Conservation (phyloP, 2,113 vertebrate species). For the Alosa alosa region DNA sequence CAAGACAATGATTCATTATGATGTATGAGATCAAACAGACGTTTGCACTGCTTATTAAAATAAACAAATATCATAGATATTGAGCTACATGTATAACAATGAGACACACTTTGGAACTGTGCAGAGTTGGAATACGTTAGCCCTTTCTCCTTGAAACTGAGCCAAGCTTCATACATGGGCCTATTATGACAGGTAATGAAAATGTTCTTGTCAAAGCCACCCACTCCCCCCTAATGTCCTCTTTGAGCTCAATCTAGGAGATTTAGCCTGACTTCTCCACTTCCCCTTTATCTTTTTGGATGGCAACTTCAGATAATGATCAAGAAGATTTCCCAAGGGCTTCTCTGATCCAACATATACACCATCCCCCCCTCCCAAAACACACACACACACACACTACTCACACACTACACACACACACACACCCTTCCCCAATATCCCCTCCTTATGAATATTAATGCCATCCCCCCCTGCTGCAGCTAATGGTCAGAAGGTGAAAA, state of each 20-base stretch:
- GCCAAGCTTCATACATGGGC: neutral
- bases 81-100: neutral
- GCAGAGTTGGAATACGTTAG: neutral
- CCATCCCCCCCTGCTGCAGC: slow-evolving; percentile 59
- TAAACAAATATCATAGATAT: neutral
- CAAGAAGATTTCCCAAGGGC: slow-evolving; percentile 39
- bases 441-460: slow-evolving; percentile 72
- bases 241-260: neutral
- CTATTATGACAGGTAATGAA: slow-evolving; percentile 9
- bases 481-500: slow-evolving; percentile 68
- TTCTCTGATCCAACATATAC: slow-evolving; percentile 22
- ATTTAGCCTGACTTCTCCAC: neutral
- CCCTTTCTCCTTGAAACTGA: neutral
- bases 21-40: neutral
- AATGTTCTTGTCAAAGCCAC: slow-evolving; percentile 11
- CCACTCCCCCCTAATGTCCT: neutral
- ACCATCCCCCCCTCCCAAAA: neutral
- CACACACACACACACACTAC: no score
- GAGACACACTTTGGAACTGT: neutral
- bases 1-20: neutral
- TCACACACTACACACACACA: neutral
- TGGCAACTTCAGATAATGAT: slow-evolving; percentile 42
- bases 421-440: slow-evolving; percentile 10
- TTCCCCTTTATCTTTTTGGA: slow-evolving; percentile 7
- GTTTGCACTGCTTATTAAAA: neutral